These are phyloP conservation scores for Alsophila aescularia DNA, from an alignment of 2,888 invertebrate genomes.

Conservation along the genomic window DNA sequence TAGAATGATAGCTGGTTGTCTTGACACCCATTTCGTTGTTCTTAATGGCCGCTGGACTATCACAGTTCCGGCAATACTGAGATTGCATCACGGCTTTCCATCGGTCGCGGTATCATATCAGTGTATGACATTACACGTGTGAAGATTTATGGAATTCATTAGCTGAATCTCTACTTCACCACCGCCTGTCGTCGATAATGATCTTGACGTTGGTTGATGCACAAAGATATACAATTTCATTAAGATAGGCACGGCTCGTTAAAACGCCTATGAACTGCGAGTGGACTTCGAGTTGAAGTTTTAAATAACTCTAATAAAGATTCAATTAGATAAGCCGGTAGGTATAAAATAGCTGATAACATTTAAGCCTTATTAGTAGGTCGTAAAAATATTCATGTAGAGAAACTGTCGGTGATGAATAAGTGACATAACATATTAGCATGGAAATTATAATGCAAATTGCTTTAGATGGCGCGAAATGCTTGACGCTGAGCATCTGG, in stretches of 20 bases:
- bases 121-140: constrained; percentile 35
- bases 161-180: constrained; percentile 47
- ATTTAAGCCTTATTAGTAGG: constrained; percentile 19
- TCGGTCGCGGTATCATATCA: constrained; percentile 20
- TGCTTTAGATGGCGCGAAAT: constrained; percentile 72
- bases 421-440: constrained; percentile 18
- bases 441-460: constrained; percentile 19
- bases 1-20: constrained; percentile 30
- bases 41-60: constrained; percentile 42
- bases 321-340: constrained; percentile 27
- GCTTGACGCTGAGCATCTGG: constrained; percentile 68
- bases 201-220: constrained; percentile 44
- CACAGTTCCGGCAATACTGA: constrained; percentile 45
- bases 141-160: constrained; percentile 65
- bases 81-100: constrained; percentile 70
- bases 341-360: constrained; percentile 9
- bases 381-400: constrained; percentile 13
- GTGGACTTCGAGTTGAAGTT: constrained; percentile 16
- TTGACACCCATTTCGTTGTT: constrained; percentile 35
- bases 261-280: constrained; percentile 35
- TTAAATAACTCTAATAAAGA: constrained; percentile 18
- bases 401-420: constrained; percentile 9
- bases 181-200: constrained; percentile 46
- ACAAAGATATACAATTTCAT: constrained; percentile 42
- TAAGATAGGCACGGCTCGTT: constrained; percentile 44